Base-by-base conservation (phyloP, 2,797 vertebrate genomes). In the Adelosebastes latens region DNA sequence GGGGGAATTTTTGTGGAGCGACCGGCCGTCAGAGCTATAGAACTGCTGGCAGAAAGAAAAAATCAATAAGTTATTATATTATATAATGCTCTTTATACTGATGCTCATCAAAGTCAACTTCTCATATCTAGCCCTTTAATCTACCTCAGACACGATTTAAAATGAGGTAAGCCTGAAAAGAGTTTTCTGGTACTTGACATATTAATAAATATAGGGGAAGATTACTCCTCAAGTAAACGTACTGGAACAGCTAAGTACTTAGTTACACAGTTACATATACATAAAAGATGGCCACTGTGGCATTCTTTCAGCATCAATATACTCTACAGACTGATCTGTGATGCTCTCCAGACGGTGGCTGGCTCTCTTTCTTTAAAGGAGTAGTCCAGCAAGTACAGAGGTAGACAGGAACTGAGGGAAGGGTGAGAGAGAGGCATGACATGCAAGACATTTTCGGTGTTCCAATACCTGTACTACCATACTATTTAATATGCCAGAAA, bases 1-100 rank as follows among this genome's bases (percentile, higher is more conserved):
- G 42, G 0, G 0, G 16, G 0, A 49, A 18, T 49, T 49, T 49
- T 49, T 49, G 42, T 49, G 42, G 42, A 20, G 16, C 16, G 3
- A 49, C 42, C 16, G 42, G 7, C 3, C 7, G 18, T 18, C 42
- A 18, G 42, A 0, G 42, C 0, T 3, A 46, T 18, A 46, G 6
- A 2, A 18, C 42, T 8, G 16, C 42, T 49, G 39, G 6, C 42
- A 46, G 42, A 8, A 46, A 46, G 14, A 49, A 49, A 0, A 49
- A 18, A 49, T 49, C 16, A 49, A 20, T 49, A 0, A 49, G 42
- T 49, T 49, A 20, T 49, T 49, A 49, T 6, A 66, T 39, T 62
- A 64, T 2, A 22, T 16, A 69, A 39, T 59, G 27, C 3, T 12
- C 13, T 49, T 49, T 64, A 42, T n/a, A 24, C 24, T 46, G 34